Evolutionary conservation across 2,113 vertebrate genomes (phyloP), one percentile per base, ranked within the genome.

Genomic region (Copsychus sechellarum): DNA sequence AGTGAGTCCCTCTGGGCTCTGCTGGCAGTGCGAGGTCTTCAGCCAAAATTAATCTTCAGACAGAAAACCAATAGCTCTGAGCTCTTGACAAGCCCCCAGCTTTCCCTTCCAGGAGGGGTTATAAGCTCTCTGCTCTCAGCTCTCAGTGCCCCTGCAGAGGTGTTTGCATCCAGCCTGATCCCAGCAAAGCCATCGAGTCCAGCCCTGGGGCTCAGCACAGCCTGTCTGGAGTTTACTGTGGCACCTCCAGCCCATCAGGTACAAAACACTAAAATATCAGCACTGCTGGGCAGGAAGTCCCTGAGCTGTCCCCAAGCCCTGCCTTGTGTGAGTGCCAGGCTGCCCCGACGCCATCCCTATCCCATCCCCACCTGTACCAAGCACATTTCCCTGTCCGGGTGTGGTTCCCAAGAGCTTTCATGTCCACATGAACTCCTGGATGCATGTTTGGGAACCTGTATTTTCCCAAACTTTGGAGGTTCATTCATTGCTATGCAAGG

Each of bases 401-500:
- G 5, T 4, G 2, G 12, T 48, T 76, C 78, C 53, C 71, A 21
- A 36, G 56, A 28, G 25, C 70, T 69, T 66, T 67, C 73, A 60
- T 38, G 40, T n/a, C 67, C 29, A 7, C 2, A 1, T 50, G 33
- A 89, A 33, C 38, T 93, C 61, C 31, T n/a, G 45, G 73, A 57
- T 56, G 34, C 31, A n/a, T 10, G 1, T 94, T 95, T 65, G 53
- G 47, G 74, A 96, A 88, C 67, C 53, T 73, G 17, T 0, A 38
- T 89, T 86, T 82, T 61, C 81, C 67, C 60, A 61, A 71, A 96
- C 76, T 93, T 93, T 38, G 33, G 69, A 95, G 72, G 16, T 54
- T 91, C n/a, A 7, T 92, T 97, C 86, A 96, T 97, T 96, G 89
- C 83, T 93, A 97, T 97, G 95, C 96, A 79, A 88, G 40, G 42